Base-by-base conservation (phyloP, 92 coral and sea anemone genomes). In the Siderastrea siderea region DNA sequence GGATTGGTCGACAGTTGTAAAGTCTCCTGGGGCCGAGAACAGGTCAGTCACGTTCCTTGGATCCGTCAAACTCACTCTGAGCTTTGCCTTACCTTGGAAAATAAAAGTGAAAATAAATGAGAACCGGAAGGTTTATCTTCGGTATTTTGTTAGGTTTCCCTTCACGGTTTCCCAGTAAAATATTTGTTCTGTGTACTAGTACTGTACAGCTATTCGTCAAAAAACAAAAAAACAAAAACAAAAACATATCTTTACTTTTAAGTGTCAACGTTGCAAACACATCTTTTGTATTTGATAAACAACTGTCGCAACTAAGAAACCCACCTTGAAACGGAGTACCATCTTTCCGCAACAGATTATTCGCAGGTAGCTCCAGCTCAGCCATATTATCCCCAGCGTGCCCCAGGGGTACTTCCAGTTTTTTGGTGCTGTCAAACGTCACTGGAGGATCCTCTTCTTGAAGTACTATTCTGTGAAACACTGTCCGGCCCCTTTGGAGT, bases 21-120 rank as follows among this genome's bases (percentile, higher is more conserved):
- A 93, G 54, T 93, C 96, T 5, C 96, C 96, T 3, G 93, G 94
- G 0, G 94, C 94, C 9, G 93, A 88, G 38, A 81, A 82, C 2
- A 93, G 60, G 62, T 93, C 89, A n/a, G 86, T 76, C 46, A 15
- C 77, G 78, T 93, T 93, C 43, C 96, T 72, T 49, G 92, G 93
- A 83, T 93, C 96, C 50, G 81, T 78, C 53, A 86, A 81, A 70
- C 80, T 82, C 44, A 93, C 80, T 7, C 57, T 65, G 0, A 77
- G 68, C 47, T 88, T 82, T 1, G 94, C 96, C 47, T 76, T 75
- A 44, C 81, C 81, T 57, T 60, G n/a, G 14, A 77, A 77, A 12
- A 59, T 2, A 58, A 44, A 5, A 14, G n/a, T 4, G 13, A 68
- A 45, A 45, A 10, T 5, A 53, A 5, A 9, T 53, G 10, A 53